Evolutionary conservation across 2,113 vertebrate genomes (phyloP).

Genomic region (Chionis minor): DNA sequence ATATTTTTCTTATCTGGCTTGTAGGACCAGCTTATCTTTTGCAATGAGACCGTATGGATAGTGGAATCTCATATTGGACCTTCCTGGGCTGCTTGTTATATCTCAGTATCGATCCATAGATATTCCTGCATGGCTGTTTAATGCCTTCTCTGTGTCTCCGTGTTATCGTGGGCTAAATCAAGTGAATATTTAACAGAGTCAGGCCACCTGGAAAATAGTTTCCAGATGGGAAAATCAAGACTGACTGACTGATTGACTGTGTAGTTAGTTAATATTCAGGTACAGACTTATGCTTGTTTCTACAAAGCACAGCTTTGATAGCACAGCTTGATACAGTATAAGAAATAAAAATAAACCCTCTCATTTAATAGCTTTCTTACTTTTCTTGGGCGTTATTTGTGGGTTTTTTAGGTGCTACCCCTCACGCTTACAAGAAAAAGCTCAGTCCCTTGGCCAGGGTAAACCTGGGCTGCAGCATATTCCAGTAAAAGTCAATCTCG

Average conservation of each 20-base stretch:
- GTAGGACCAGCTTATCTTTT: not conserved
- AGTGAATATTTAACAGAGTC: not conserved
- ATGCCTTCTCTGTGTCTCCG: not conserved
- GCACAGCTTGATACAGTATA: not conserved
- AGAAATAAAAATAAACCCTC: not conserved
- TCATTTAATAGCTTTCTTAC: not conserved
- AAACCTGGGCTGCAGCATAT: not conserved
- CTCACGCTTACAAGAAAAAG: not conserved
- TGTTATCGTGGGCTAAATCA: not conserved
- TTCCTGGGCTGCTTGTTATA: not conserved
- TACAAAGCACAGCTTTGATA: not conserved
- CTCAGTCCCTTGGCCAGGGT: not conserved
- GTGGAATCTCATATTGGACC: not conserved
- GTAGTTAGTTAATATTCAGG: not conserved
- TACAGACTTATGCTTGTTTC: not conserved
- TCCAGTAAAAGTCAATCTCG: not conserved
- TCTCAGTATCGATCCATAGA: accelerated
- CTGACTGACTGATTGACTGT: not conserved
- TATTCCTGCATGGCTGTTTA: not conserved
- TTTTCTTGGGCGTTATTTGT: not conserved
- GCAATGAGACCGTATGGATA: not conserved
- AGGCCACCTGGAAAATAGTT: not conserved
- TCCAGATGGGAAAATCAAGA: not conserved
- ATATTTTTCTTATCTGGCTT: not conserved
- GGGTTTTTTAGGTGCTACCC: not conserved